Base-by-base conservation (phyloP, 2,113 vertebrate species). In the Lamprologus speciosus region DNA sequence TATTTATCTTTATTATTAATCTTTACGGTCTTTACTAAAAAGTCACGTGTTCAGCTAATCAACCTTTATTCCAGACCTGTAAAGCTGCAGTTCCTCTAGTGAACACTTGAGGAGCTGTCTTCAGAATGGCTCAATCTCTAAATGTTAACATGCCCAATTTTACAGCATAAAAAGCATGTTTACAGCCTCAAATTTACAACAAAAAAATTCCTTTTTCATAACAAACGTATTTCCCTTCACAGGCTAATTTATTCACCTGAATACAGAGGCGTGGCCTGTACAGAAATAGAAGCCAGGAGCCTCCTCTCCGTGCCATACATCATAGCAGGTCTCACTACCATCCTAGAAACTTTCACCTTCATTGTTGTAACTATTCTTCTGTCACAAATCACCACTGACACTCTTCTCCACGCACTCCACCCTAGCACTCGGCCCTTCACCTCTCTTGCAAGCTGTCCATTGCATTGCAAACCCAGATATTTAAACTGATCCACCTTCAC, bases 161-260 rank as follows among this genome's bases (percentile, higher is more conserved):
- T 73, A 45, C 37, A 73, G 8, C 68, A 73, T 4, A 65, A 65
- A 65, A 65, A 13, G 33, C 33, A 65, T 8, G 35, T 23, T 70
- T 70, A 42, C 63, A 23, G 35, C 19, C 19, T 70, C 63, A 68
- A 21, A 68, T 68, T 40, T 68, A 37, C 33, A 68, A 68, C 17
- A 40, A 21, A 68, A 68, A 40, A 1, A 0, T 2, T 13, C 35
- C 1, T 12, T 70, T 23, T 70, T 26, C n/a, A 26, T 45, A 26
- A 23, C 21, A 45, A 70, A 23, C 21, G n/a, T 0, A 70, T 16
- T 70, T 70, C 37, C 13, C 21, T 70, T 70, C 21, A 70, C 6
- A 23, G 37, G 11, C 65, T 16, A 70, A 70, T 26, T 42, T 23
- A 70, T 2, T 70, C 1, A 26, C 65, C 37, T 26, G 37, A 42